Conservation (phyloP, 2,888 invertebrate genomes). For the Metellina segmentata region DNA sequence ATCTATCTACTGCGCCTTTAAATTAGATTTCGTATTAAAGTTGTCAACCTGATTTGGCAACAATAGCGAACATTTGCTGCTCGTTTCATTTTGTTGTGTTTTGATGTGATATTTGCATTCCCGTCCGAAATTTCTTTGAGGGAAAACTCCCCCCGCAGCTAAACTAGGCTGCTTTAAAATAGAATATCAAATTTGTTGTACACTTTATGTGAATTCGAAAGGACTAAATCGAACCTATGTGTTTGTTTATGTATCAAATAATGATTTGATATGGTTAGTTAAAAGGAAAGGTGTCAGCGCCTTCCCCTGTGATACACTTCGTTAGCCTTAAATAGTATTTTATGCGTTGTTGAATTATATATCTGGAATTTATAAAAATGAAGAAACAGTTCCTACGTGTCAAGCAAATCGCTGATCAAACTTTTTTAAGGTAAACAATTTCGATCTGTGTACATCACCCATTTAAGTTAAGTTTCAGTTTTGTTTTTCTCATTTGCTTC, state of each 20-base stretch:
- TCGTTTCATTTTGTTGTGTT: conserved; percentile 1
- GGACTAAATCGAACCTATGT: background rate
- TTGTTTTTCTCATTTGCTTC: background rate
- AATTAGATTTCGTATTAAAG: no score
- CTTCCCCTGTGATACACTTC: background rate
- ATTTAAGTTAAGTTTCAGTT: background rate
- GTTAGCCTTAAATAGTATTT: conserved; percentile 5
- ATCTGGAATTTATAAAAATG: conserved; percentile 28
- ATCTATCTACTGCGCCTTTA: no score
- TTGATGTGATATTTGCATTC: background rate
- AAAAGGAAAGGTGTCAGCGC: background rate
- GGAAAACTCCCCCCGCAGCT: background rate
- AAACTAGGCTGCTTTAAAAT: background rate
- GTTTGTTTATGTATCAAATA: background rate
- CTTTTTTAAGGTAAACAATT: conserved; percentile 59
- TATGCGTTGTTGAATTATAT: background rate
- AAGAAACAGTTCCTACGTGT: conserved; percentile 70
- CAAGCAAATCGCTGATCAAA: conserved; percentile 73
- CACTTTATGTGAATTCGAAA: background rate
- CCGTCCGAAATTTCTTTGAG: background rate
- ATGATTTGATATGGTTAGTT: background rate
- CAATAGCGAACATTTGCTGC: background rate
- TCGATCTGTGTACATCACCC: background rate
- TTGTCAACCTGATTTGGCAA: no score
- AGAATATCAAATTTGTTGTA: background rate